phyloP scores from a whole-genome alignment of 2,888 invertebrate species.

The Leucania comma region DNA sequence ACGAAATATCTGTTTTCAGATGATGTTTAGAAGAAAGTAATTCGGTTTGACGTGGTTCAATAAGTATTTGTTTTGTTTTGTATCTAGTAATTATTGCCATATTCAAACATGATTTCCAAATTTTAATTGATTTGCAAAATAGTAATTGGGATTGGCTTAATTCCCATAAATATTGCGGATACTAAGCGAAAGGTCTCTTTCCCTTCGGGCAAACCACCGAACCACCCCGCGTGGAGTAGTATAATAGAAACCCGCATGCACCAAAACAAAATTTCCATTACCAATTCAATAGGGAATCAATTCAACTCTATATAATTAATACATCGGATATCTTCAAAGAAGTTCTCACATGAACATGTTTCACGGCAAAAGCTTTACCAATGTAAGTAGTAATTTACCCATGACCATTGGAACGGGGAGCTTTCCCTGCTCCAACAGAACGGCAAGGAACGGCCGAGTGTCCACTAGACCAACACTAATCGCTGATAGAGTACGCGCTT shows the following conservation, averaged over 20 bases:
- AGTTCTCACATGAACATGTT: constrained; percentile 45
- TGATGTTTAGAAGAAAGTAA: not conserved
- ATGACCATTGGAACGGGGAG: constrained; percentile 62
- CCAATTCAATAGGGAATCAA: constrained; percentile 11
- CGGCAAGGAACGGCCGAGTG: constrained; percentile 80
- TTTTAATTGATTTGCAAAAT: not conserved
- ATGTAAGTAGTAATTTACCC: constrained; percentile 76
- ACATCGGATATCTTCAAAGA: constrained; percentile 33
- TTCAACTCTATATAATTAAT: constrained; percentile 27
- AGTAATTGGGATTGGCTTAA: not conserved
- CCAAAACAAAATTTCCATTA: constrained; percentile 34
- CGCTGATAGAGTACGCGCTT: constrained; percentile 88
- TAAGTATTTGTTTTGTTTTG: too few relatives aligned
- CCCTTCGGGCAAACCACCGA: not conserved
- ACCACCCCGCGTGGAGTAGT: not conserved
- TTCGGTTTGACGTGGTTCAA: not conserved
- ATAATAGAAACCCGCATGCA: constrained; percentile 24
- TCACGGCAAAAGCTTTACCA: constrained; percentile 57
- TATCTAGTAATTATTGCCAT: not conserved
- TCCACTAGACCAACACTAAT: constrained; percentile 89
- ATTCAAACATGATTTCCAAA: not conserved
- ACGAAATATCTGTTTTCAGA: not conserved
- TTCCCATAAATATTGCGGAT: not conserved
- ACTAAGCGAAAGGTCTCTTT: not conserved
- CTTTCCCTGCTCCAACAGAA: constrained; percentile 70